Base-by-base conservation (phyloP, 64 coral and sea anemone genomes). In the Pachyseris speciosa region DNA sequence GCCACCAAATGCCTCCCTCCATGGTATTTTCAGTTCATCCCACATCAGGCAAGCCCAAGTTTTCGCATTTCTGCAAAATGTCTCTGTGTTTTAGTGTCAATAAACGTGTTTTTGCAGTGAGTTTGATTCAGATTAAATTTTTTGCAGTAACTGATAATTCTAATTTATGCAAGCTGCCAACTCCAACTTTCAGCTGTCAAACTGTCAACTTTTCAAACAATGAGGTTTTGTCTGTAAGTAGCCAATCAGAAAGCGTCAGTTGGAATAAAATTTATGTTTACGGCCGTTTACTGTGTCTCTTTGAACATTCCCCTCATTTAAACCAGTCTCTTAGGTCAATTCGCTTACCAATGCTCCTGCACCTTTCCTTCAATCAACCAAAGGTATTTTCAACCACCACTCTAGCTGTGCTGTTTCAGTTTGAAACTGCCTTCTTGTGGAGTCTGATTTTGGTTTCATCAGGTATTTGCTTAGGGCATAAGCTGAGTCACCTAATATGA, bases 321-420 rank as follows among this genome's bases (percentile, higher is more conserved):
- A n/a, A n/a, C n/a, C n/a, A n/a, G n/a, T n/a, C n/a, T n/a, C n/a
- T 37, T 53, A 76, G 33, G 86, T 89, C 71, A 39, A 89, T 34
- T 7, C 86, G 13, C 61, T 70, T 90, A 9, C 59, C 72, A 24
- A 90, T 20, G 40, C 74, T 79, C 74, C 74, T 90, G 25, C 68
- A 90, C 29, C 74, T 50, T 22, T 74, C 87, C 31, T 80, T 90
- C 58, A 90, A 75, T 80, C 74, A 9, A 11, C 74, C 87, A 90
- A 69, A 90, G 22, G 87, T 39, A 90, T 90, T 90, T 37, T 90
- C 87, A 24, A 80, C 87, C n/a, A 90, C 87, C 1, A 90, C 88
- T 65, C 88, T 91, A 13, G 76, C 81, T 45, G 50, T 83, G 64
- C 75, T 61, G 38, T 22, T 60, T n/a, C 38, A 34, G 81, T 38